Percentiles rank a stretch among this genome's conserved stretches.
Evolutionary conservation across 2,797 vertebrate genomes (phyloP).

Genomic region (Cottoperca gobio): DNA sequence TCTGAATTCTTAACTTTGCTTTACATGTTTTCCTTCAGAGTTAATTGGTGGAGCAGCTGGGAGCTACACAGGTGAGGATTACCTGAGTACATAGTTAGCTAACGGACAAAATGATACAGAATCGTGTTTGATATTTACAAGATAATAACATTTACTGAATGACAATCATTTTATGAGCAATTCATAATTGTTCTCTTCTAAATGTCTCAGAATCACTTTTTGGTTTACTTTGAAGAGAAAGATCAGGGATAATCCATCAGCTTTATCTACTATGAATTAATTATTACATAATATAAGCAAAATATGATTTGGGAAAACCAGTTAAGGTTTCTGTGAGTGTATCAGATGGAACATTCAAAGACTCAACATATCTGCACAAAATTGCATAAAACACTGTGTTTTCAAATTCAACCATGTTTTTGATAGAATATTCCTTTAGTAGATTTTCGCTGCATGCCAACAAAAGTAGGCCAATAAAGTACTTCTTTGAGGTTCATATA

Average conservation of each 20-base stretch:
- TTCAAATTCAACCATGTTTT: neutral
- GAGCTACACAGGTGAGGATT: neutral
- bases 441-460: neutral
- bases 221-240: neutral
- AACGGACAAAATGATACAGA: neutral
- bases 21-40: neutral
- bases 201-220: neutral
- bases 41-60: neutral
- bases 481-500: neutral
- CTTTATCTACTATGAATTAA: neutral
- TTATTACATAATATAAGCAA: conserved; percentile 1
- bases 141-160: neutral
- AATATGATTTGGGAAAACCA: neutral
- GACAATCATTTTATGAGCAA: neutral
- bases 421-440: neutral
- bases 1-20: neutral
- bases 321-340: neutral
- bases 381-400: neutral
- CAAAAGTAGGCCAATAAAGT: neutral
- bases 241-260: neutral
- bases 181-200: neutral
- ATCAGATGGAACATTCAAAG: neutral
- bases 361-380: neutral
- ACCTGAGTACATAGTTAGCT: neutral
- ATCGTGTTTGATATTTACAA: neutral